These are phyloP conservation scores for Eristalinus aeneus DNA, from an alignment of 2,888 invertebrate genomes.

Conservation along the genomic window DNA sequence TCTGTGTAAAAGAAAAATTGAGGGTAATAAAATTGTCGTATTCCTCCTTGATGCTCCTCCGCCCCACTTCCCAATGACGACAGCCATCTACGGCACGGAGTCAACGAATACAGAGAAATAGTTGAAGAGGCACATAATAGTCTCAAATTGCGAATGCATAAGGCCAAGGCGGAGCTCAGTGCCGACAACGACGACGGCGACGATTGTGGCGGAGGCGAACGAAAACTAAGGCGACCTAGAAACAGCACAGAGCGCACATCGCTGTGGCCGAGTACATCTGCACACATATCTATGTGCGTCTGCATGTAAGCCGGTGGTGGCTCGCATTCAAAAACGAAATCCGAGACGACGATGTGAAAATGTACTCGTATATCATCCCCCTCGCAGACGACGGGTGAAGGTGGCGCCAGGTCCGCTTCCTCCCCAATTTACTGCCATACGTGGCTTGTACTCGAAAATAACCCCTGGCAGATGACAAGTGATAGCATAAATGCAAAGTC, in stretches of 20 bases:
- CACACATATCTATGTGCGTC: background rate
- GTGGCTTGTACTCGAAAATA: constrained; percentile 44
- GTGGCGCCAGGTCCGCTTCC: constrained; percentile 17
- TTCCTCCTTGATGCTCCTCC: constrained; percentile 12
- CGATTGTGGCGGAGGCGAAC: no score
- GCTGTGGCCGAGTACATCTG: constrained; percentile 6
- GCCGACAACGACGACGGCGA: constrained; percentile 5
- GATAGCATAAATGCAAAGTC: constrained; percentile 47
- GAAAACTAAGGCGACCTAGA: constrained; percentile 19
- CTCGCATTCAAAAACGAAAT: constrained; percentile 15
- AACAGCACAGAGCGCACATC: background rate
- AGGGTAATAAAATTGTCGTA: constrained; percentile 54
- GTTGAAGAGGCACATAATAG: constrained; percentile 60
- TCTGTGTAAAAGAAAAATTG: constrained; percentile 53
- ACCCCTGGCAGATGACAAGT: constrained; percentile 53
- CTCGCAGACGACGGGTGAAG: constrained; percentile 21
- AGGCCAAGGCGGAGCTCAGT: constrained; percentile 1
- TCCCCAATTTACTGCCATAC: constrained; percentile 46
- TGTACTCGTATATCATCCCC: constrained; percentile 1
- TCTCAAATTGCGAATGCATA: constrained; percentile 64
- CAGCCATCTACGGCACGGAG: background rate
- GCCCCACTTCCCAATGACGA: background rate
- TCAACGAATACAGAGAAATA: constrained; percentile 19
- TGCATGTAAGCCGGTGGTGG: background rate
- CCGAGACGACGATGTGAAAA: constrained; percentile 42